Evolutionary conservation across 2,797 vertebrate genomes (phyloP), one percentile per base, ranked within the genome.

Genomic region (Champsocephalus gunnari): DNA sequence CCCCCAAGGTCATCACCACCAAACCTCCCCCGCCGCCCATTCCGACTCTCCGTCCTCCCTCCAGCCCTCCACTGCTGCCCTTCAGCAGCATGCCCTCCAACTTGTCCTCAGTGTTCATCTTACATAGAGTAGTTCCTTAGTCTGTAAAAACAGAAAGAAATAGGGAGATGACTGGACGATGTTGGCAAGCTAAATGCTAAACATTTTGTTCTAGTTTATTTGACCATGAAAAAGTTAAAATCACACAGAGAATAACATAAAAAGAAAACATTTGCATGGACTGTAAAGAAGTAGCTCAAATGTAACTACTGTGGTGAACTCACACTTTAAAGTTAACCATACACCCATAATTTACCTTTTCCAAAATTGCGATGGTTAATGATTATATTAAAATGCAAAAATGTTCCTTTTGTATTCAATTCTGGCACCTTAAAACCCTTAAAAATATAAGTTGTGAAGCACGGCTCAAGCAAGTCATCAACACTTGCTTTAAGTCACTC

Each of bases 71-170:
- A 80, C 96, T 94, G 95, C 96, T 95, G 95, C 97, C 98, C 96
- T 98, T 99, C 91, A 99, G 95, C 95, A 99, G 96, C 92, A 99
- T 97, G 83, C 97, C 97, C 92, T 98, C 97, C 92, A 99, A 93
- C 92, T 98, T 99, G 94, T 98, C 96, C 93, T 98, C 98, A 93
- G 97, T 94, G 94, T 99, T 99, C 97, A 99, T 99, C 94, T 95
- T 96, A 92, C 89, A 92, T 89, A 81, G 87, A 88, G 77, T 85
- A 82, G 59, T 74, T 85, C 49, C 80, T 57, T 14, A 66, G 62
- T 80, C 87, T 91, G 56, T 60, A 14, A 70, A 65, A 24, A 28
- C 28, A 68, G 5, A 34, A 21, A 66, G 10, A 66, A 43, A 57
- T 0, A 24, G 19, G 80, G 10, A 65, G 21, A 60, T 43, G 11